Base-by-base conservation (phyloP, 2,888 invertebrate species). In the Dicroscelio sp. region DNA sequence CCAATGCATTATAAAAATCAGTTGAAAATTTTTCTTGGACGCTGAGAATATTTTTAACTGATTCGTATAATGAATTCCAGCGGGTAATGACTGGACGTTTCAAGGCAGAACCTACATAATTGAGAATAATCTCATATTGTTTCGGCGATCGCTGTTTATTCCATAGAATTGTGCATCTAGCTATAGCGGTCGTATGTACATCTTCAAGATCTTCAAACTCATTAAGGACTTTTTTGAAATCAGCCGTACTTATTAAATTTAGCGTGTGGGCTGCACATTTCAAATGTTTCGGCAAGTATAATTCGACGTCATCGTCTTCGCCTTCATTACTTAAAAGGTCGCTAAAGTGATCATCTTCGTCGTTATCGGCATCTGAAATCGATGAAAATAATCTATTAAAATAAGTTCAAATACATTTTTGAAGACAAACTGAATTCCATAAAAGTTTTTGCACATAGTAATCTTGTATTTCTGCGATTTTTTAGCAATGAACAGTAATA, bases 51-150 rank as follows among this genome's bases (percentile, higher is more conserved):
- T n/a, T 33, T 31, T 60, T 38, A 12, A 83, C 10, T 14, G 60
- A 58, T 4, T 84, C 75, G 27, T 38, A 75, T 63, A 73, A 33
- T 12, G 33, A 33, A 48, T 84, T 84, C 84, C 84, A 84, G 6
- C 84, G 55, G 20, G 84, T 43, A 6, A 73, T 30, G 2, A 43
- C 48, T 6, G 84, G 84, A 38, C 73, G 35, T 33, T 10, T 20
- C 43, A 52, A 17, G 17, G 20, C 48, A 83, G n/a, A 60, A 17
- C 38, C 20, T 17, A n/a, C 43, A 60, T 83, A 25, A n/a, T 12
- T 58, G 2, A 23, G 58, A 10, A 58, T 10, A n/a, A 73, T 35
- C 23, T 83, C 71, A 25, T 17, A 2, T 43, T 83, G 83, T 60
- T 83, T 71, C 12, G 83, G 83, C n/a, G 84, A 73, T 8, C 84